Evolutionary conservation across 1,140 invertebrate species (phyloP), one percentile per base, ranked within the genome.

Genomic region (Xylocopa sonorina): DNA sequence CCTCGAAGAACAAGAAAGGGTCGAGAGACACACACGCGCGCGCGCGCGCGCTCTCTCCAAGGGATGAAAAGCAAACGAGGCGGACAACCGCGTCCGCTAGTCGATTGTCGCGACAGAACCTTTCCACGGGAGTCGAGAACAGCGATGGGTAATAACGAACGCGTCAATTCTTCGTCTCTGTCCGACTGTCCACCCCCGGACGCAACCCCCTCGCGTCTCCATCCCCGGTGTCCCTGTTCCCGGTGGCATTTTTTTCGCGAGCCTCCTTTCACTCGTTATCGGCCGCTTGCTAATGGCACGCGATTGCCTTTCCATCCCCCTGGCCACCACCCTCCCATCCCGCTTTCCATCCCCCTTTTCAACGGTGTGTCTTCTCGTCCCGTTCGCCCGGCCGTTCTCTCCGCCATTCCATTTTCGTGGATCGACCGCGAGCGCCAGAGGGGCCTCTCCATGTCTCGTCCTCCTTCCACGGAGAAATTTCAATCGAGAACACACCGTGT

Each of bases 161-260:
- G 83, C 86, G 85, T 88, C 86, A 88, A 88, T 88, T 87, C 84
- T 87, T 81, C 85, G 86, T 88, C 86, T 86, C 77, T 83, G 81
- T 80, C 85, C 82, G 71, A 78, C 80, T 81, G 86, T 77, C 80
- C 83, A 63, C 69, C 73, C 78, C 67, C 77, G 72, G 76, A 77
- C 53, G 79, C 85, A 60, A 55, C 27, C 80, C 53, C 38, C 72
- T 51, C 32, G 79, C 71, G 64, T n/a, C 55, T 34, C 66, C 32
- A 38, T 57, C 6, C 48, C 74, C 57, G 24, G 46, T 85, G 58
- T 64, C 53, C 48, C 64, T 66, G 43, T 73, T 53, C 60, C 46
- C 80, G 67, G 83, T 82, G 84, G 43, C 83, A 84, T 74, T 83
- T 80, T 81, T 84, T 83, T 71, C 53, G 51, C 80, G 32, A 29